Percentiles rank a stretch among this genome's conserved stretches.
These are phyloP conservation scores for Drosophila hamatofila DNA, from an alignment of 2,888 invertebrate species.

Conservation along the genomic window DNA sequence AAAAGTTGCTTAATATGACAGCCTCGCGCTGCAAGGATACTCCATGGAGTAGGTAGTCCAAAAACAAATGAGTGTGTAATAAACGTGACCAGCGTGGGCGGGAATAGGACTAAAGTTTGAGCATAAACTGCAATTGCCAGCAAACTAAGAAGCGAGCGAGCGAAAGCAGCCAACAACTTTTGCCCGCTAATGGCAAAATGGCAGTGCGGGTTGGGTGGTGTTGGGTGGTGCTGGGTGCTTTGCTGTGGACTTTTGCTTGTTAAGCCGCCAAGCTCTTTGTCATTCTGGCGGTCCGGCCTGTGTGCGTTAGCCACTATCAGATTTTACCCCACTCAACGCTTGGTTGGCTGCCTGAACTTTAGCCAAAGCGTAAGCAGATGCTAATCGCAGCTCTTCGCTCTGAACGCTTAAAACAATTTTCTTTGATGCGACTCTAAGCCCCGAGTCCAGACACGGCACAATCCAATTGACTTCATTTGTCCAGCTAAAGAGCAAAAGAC, in stretches of 20 bases:
- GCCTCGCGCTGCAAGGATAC: slow-evolving; percentile 17
- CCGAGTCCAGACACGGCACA: slow-evolving; percentile 44
- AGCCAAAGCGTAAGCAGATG: slow-evolving; percentile 58
- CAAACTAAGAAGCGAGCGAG: slow-evolving; percentile 47
- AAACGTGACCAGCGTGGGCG: slow-evolving; percentile 62
- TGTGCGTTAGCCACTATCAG: slow-evolving; percentile 31
- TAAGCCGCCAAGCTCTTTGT: slow-evolving; percentile 71
- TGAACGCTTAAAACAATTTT: slow-evolving; percentile 78
- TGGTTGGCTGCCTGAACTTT: slow-evolving; percentile 43
- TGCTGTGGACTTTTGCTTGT: slow-evolving; percentile 36
- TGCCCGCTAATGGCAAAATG: slow-evolving; percentile 46
- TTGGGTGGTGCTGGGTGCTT: background rate
- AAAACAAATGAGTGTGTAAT: slow-evolving; percentile 79
- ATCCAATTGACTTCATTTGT: slow-evolving; percentile 81
- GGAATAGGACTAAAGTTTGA: slow-evolving; percentile 57
- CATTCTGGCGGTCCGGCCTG: slow-evolving; percentile 44
- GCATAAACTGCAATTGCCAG: slow-evolving; percentile 73
- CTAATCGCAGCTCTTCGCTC: slow-evolving; percentile 66
- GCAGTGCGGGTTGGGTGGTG: background rate
- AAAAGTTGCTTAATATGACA: slow-evolving; percentile 80
- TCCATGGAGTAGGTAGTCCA: slow-evolving; percentile 15
- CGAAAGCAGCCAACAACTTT: slow-evolving; percentile 52
- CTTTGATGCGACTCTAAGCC: slow-evolving; percentile 67
- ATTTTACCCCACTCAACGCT: slow-evolving; percentile 42
- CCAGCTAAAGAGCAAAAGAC: slow-evolving; percentile 63